Evolutionary conservation across 2,113 vertebrate genomes (phyloP), one percentile per base, ranked within the genome.

Genomic region (Dicrurus megarhynchus): DNA sequence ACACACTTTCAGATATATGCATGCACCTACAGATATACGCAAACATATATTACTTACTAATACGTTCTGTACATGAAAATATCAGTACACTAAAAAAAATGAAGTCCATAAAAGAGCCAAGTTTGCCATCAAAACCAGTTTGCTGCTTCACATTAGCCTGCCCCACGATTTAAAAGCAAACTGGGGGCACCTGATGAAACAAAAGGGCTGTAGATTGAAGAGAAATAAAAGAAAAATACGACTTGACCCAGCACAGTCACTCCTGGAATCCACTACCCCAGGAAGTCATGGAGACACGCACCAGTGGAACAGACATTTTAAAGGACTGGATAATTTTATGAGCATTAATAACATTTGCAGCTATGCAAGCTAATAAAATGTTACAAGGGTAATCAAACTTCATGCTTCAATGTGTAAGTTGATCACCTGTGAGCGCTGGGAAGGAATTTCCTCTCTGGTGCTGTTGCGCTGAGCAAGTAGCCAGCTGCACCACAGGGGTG

Each of bases 301-400:
- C 83, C 93, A 80, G 68, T 60, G 56, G 78, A 97, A 96, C 76
- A 95, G 87, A 82, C 83, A 59, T 95, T 95, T 96, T 97, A 96
- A 97, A 85, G 91, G 68, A 95, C 84, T 96, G 95, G 80, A 89
- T 95, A 96, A 96, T 94, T 96, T 97, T 97, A 97, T 96, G 95
- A 95, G 91, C 94, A 94, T 97, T 97, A 97, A 97, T 97, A 97
- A 97, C 96, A 94, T 97, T 96, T 97, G 93, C 96, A 96, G 93
- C 95, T 97, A 94, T 95, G 95, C 91, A 95, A 95, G 95, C 95
- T 93, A 97, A 96, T 96, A 97, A 97, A 97, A 96, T 53, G 86
- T 96, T 97, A 95, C 95, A 96, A 87, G 94, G 86, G 93, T 87
- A 95, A 95, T 97, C 97, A 97, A 97, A 97, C 95, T 92, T 96